Evolutionary conservation across 2,113 vertebrate species (phyloP).

Genomic region (Acanthisitta chloris): DNA sequence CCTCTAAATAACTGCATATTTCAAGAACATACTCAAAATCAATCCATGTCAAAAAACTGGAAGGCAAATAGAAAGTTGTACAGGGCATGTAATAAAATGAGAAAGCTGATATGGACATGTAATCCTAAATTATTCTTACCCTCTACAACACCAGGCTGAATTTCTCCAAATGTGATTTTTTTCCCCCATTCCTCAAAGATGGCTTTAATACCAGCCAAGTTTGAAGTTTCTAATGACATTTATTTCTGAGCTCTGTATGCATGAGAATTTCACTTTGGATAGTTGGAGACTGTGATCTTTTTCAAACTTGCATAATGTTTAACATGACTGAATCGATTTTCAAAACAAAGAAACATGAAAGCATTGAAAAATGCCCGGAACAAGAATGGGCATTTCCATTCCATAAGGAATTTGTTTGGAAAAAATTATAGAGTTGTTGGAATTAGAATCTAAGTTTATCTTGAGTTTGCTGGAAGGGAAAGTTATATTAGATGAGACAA

Average conservation of each 20-base stretch:
- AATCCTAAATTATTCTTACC: constrained; percentile 15
- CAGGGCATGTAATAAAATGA: not conserved
- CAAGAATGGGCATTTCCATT: constrained; percentile 29
- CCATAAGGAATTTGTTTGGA: constrained; percentile 59
- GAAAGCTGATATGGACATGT: constrained; percentile 18
- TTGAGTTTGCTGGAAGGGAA: constrained; percentile 56
- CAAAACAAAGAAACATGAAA: constrained; percentile 33
- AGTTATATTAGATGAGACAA: constrained; percentile 38
- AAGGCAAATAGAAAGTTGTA: not conserved
- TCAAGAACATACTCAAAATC: not conserved
- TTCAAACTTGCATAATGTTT: constrained; percentile 27
- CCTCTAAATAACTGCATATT: not conserved
- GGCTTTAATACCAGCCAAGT: constrained; percentile 43
- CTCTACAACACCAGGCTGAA: not conserved
- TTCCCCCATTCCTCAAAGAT: not conserved
- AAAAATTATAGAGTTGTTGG: constrained; percentile 46
- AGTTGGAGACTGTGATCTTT: constrained; percentile 29
- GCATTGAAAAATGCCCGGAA: constrained; percentile 33
- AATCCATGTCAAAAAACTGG: not conserved
- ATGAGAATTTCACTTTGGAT: constrained; percentile 23
- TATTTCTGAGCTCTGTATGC: constrained; percentile 14
- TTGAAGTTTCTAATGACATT: constrained; percentile 47
- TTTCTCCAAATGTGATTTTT: constrained; percentile 18
- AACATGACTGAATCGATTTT: constrained; percentile 46
- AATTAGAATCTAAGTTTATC: constrained; percentile 56